Evolutionary conservation across 2,113 vertebrate genomes (phyloP).

Genomic region (Paracanthobrama guichenoti): DNA sequence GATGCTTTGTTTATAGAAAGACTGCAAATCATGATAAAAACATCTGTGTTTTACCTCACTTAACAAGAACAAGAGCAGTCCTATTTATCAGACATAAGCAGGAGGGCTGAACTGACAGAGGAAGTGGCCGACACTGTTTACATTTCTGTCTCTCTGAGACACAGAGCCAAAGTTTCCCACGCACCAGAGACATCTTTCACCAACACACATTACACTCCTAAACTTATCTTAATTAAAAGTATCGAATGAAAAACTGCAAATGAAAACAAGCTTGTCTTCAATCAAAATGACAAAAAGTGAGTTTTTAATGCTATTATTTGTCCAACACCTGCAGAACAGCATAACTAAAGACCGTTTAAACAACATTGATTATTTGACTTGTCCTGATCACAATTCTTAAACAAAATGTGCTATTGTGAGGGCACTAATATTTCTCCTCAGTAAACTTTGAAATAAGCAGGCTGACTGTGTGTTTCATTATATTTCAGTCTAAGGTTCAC

Average conservation of each 20-base stretch:
- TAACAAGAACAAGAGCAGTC: slow-evolving; percentile 55
- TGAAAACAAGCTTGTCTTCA: background rate
- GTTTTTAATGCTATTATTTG: background rate
- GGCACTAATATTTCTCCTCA: slow-evolving; percentile 8
- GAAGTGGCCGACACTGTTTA: slow-evolving; percentile 60
- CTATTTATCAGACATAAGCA: slow-evolving; percentile 51
- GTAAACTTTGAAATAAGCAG: background rate
- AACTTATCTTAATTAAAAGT: background rate
- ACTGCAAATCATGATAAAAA: slow-evolving; percentile 17
- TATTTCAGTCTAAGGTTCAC: slow-evolving; percentile 35
- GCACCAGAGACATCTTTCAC: slow-evolving; percentile 23
- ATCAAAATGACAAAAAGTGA: background rate
- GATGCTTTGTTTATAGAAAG: slow-evolving; percentile 5
- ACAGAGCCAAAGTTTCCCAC: slow-evolving; percentile 57
- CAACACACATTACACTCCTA: background rate
- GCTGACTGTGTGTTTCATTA: slow-evolving; percentile 26
- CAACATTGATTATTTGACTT: slow-evolving; percentile 6
- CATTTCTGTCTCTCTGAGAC: slow-evolving; percentile 48
- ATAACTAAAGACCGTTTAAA: background rate
- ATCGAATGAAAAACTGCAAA: background rate
- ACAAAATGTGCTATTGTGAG: background rate
- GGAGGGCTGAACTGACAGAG: slow-evolving; percentile 47
- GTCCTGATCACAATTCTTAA: background rate
- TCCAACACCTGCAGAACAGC: background rate
- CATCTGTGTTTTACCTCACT: slow-evolving; percentile 52